Base-by-base conservation (phyloP, 2,888 invertebrate species). In the Exephanes ischioxanthus region DNA sequence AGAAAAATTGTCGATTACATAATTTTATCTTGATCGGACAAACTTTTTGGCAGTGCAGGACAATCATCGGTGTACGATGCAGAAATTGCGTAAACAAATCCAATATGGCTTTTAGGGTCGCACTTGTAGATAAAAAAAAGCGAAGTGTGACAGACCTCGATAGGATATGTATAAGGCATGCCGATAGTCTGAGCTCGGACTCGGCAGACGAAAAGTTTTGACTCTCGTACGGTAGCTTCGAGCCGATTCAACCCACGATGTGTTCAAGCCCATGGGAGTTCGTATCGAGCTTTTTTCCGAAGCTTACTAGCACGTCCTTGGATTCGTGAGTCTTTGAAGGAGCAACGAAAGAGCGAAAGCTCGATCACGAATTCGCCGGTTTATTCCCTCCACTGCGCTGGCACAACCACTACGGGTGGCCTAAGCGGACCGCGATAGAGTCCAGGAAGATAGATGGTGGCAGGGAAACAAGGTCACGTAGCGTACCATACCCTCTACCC, bases 401-500 rank as follows among this genome's bases (percentile, higher is more conserved):
- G 9, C 26, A 58, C 11, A 77, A 37, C 85, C 83, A 26, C 85
- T 68, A 80, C 77, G 83, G 83, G 85, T 73, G 85, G 85, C 71
- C 80, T 61, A 67, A 81, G 73, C 73, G 55, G 53, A 63, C 72
- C 83, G 77, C 82, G 85, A 87, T 88, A 86, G 84, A 87, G 87
- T 86, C 75, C 80, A 77, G 76, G 82, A 87, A 88, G 87, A 88
- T 84, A 86, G 86, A 88, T 88, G 84, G 87, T 84, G 82, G 84
- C 84, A 80, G 85, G 82, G 75, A 86, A 88, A 87, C 86, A 87
- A 88, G 87, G 88, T 87, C 88, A 86, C 84, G 84, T 86, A 86
- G 73, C 55, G 73, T 72, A 80, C 66, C 83, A 76, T 72, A 51
- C 37, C 66, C 72, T 68, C 51, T 83, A 71, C 67, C 82, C 73